phyloP scores from a whole-genome alignment of 2,888 invertebrate genomes.

The Tupiocoris notatus region DNA sequence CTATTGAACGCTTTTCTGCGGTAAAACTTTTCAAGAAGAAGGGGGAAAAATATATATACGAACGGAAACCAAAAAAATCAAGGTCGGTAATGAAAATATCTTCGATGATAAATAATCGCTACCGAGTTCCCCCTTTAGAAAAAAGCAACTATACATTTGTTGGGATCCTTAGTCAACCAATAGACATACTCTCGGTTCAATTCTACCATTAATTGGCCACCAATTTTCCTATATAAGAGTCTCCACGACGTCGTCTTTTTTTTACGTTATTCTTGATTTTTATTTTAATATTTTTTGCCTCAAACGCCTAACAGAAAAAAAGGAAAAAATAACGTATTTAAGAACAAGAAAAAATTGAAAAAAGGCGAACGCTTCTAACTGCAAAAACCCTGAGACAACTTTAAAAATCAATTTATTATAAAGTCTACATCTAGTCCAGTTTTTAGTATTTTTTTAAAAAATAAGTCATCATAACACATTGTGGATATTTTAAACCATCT shows the following conservation, averaged over 20 bases:
- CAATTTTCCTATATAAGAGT: constrained; percentile 45
- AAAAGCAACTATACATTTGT: constrained; percentile 45
- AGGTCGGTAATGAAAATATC: constrained; percentile 35
- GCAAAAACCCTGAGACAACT: constrained; percentile 49
- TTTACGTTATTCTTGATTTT: constrained; percentile 3
- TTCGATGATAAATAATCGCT: constrained; percentile 38
- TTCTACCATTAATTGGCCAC: constrained; percentile 46
- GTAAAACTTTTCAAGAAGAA: constrained; percentile 37
- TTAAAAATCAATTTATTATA: constrained; percentile 49
- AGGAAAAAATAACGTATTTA: constrained; percentile 19
- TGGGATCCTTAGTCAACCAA: constrained; percentile 46
- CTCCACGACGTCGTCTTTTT: constrained; percentile 23
- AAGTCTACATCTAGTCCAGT: constrained; percentile 48
- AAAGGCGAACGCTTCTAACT: constrained; percentile 47
- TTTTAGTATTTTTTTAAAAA: constrained; percentile 47
- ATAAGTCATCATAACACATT: constrained; percentile 49
- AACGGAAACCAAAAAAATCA: constrained; percentile 31
- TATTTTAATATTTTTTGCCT: constrained; percentile 21
- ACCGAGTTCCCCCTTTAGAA: constrained; percentile 7
- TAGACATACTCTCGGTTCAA: constrained; percentile 40
- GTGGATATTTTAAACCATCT: constrained; percentile 47
- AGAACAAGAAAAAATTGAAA: constrained; percentile 43
- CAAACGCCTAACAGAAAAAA: constrained; percentile 39
- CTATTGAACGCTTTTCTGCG: constrained; percentile 27
- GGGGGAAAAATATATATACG: background rate